A percentile compares a stretch with the other conserved stretches of the same genome.
Conservation (phyloP, 2,888 invertebrate species). For the Nebria brevicollis region DNA sequence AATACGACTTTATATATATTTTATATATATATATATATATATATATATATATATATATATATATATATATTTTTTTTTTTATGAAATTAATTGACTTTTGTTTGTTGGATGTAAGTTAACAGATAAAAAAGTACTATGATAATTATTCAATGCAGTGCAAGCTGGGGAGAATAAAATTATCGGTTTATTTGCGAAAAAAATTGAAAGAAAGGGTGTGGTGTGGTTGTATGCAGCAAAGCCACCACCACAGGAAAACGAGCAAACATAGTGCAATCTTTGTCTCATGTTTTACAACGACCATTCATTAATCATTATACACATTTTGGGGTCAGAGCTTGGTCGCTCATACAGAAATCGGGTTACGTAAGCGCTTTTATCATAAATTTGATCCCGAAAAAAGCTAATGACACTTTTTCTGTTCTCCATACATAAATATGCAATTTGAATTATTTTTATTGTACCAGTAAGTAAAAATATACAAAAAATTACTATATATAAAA, state of each 20-base stretch:
- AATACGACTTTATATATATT: not conserved
- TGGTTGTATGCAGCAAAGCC: not conserved
- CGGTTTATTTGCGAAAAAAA: not conserved
- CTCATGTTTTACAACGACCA: constrained; percentile 11
- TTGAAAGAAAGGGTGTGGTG: not conserved
- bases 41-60: not conserved
- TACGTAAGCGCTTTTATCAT: not conserved
- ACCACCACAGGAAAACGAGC: not conserved
- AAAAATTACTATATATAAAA: not conserved
- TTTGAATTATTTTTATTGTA: not conserved
- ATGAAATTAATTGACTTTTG: not conserved
- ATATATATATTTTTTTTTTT: too few species aligned
- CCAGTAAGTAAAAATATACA: not conserved
- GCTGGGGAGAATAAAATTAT: not conserved
- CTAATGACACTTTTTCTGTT: constrained; percentile 1
- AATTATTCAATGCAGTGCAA: not conserved
- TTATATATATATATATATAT: not conserved
- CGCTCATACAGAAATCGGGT: not conserved
- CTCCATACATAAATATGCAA: not conserved
- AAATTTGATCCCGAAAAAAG: not conserved
- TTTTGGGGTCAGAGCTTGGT: not conserved
- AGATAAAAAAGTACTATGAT: not conserved
- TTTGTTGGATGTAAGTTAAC: not conserved
- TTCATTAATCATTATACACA: constrained; percentile 16
- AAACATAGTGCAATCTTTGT: constrained; percentile 16